These are phyloP conservation scores for Saguinus midas DNA, from an alignment of 2,113 vertebrate species.

Conservation along the genomic window DNA sequence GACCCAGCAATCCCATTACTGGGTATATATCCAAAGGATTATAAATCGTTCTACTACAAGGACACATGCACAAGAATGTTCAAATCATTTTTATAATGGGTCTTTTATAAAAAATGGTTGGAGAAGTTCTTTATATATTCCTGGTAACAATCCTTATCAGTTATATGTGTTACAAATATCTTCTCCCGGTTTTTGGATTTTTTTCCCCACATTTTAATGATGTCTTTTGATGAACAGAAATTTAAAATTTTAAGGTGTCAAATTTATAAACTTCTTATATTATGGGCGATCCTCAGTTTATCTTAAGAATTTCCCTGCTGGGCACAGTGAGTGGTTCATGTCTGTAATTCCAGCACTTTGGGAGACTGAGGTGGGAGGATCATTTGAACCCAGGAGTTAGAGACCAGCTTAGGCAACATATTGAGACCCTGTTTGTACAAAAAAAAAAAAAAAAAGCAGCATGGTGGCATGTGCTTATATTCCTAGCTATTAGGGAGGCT, in stretches of 20 bases:
- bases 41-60: too few species aligned
- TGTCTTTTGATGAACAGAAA: background rate
- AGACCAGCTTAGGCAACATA: background rate
- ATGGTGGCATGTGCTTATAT: background rate
- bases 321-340: background rate
- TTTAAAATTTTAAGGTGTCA: background rate
- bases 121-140: constrained; percentile 15
- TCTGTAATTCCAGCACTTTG: background rate
- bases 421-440: background rate
- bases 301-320: background rate
- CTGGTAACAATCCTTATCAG: background rate
- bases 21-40: too few species aligned
- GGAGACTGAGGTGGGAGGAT: background rate
- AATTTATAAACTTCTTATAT: background rate
- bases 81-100: background rate
- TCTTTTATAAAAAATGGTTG: background rate
- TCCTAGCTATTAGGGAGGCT: background rate
- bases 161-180: background rate
- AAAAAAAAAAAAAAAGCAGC: background rate
- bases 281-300: background rate
- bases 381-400: background rate
- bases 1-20: too few species aligned
- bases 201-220: background rate
- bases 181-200: background rate
- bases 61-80: background rate